Conservation (phyloP, 2,888 invertebrate species). For the Shargacucullia verbasci region DNA sequence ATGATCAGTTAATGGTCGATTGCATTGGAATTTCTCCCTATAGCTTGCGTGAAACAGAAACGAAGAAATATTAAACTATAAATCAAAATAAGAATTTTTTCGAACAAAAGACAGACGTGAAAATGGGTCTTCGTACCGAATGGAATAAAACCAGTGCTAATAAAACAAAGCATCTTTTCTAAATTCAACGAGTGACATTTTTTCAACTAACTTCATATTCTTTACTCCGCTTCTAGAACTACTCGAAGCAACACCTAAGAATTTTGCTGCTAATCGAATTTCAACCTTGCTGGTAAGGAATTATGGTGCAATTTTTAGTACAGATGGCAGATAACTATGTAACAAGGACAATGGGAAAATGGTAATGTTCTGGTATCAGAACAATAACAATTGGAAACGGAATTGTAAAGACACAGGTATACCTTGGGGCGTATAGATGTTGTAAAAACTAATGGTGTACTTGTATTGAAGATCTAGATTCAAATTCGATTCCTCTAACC, state of each 20-base stretch:
- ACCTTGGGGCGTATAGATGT: conserved; percentile 35
- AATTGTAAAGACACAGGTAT: conserved; percentile 47
- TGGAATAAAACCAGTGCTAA: conserved; percentile 6
- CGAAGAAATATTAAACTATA: conserved; percentile 17
- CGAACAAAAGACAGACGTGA: conserved; percentile 6
- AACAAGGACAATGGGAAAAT: conserved; percentile 43
- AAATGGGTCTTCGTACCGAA: conserved; percentile 10
- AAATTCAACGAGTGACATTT: conserved; percentile 36
- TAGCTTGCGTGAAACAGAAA: conserved; percentile 4
- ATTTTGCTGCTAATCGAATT: conserved; percentile 19
- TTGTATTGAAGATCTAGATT: conserved; percentile 38
- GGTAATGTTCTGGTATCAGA: conserved; percentile 47
- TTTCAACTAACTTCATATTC: conserved; percentile 26
- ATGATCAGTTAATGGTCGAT: not conserved
- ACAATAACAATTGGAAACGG: conserved; percentile 51
- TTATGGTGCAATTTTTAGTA: conserved; percentile 16
- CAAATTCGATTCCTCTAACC: conserved; percentile 24
- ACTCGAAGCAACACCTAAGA: conserved; percentile 35
- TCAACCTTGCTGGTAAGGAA: not conserved
- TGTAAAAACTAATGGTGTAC: conserved; percentile 51
- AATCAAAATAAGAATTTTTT: conserved; percentile 25
- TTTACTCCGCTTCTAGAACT: conserved; percentile 12
- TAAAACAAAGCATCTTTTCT: conserved; percentile 27
- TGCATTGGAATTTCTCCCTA: not conserved
- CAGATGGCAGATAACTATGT: conserved; percentile 2